Evolutionary conservation across 2,797 vertebrate genomes (phyloP).

Genomic region (Cynopterus sphinx): DNA sequence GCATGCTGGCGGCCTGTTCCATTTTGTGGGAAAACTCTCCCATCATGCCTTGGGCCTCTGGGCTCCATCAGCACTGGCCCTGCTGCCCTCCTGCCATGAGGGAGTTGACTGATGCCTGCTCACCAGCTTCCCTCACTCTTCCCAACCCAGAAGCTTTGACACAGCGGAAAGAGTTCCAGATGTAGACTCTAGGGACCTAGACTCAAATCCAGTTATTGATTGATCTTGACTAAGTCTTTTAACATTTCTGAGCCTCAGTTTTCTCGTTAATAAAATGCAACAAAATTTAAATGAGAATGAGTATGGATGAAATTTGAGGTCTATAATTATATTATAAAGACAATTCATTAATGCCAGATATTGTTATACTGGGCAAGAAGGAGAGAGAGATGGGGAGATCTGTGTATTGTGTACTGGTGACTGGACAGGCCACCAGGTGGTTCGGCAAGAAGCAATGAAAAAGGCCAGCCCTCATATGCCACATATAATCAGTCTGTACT

Average conservation of each 20-base stretch:
- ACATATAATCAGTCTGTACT: background rate
- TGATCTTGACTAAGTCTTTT: background rate
- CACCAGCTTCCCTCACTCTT: background rate
- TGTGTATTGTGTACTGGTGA: background rate
- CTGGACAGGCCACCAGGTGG: background rate
- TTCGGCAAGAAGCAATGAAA: background rate
- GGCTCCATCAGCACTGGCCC: background rate
- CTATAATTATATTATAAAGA: background rate
- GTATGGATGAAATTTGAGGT: background rate
- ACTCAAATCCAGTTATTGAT: background rate
- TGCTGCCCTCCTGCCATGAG: background rate
- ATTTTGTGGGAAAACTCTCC: slow-evolving; percentile 64
- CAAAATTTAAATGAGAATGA: slow-evolving; percentile 6
- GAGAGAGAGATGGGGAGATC: background rate
- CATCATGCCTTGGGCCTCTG: background rate
- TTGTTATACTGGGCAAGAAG: background rate
- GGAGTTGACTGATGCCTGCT: background rate
- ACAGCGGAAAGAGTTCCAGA: background rate
- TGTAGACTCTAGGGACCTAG: background rate
- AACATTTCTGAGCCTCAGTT: background rate
- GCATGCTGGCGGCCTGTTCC: slow-evolving; percentile 62
- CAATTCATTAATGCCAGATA: background rate
- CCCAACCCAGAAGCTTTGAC: background rate
- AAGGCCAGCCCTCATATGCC: background rate
- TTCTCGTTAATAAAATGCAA: slow-evolving; percentile 43